These are phyloP conservation scores for Enteromius argenteus DNA, from an alignment of 2,797 vertebrate genomes.

Conservation along the genomic window DNA sequence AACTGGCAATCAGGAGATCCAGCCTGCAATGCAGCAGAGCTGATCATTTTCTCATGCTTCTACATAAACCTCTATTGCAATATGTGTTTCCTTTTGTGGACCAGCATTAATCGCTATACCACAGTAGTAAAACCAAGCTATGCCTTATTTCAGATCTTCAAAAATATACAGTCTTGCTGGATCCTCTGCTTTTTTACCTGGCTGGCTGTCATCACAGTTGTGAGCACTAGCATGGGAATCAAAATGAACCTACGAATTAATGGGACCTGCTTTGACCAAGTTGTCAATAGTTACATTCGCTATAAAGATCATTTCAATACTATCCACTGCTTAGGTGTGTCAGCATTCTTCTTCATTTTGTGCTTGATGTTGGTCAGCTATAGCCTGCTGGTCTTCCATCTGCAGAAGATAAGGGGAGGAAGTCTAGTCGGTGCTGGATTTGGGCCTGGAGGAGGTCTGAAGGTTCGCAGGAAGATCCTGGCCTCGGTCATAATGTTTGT, in stretches of 20 bases:
- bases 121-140: conserved; percentile 52
- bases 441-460: conserved; percentile 48
- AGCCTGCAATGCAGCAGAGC: conserved; percentile 3
- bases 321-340: neutral
- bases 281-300: conserved; percentile 3
- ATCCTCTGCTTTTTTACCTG: conserved; percentile 54
- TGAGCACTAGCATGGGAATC: neutral
- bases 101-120: conserved; percentile 59
- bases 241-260: neutral
- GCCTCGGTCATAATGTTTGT: conserved; percentile 58
- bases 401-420: conserved; percentile 50
- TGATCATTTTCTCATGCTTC: conserved; percentile 46
- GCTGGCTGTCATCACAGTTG: conserved; percentile 2
- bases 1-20: conserved; percentile 26
- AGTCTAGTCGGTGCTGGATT: conserved; percentile 50
- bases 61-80: conserved; percentile 62
- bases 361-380: conserved; percentile 57
- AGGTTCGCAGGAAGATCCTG: conserved; percentile 58
- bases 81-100: conserved; percentile 61
- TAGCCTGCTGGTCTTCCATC: conserved; percentile 53
- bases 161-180: conserved; percentile 22
- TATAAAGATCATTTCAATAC: neutral
- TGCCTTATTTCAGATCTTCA: conserved; percentile 38
- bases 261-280: conserved; percentile 49
- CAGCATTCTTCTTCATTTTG: conserved; percentile 56